A percentile compares a stretch with the other conserved stretches of the same genome.
Evolutionary conservation across 2,888 invertebrate species (phyloP).

Genomic region (Trichogramma dendrolimi): DNA sequence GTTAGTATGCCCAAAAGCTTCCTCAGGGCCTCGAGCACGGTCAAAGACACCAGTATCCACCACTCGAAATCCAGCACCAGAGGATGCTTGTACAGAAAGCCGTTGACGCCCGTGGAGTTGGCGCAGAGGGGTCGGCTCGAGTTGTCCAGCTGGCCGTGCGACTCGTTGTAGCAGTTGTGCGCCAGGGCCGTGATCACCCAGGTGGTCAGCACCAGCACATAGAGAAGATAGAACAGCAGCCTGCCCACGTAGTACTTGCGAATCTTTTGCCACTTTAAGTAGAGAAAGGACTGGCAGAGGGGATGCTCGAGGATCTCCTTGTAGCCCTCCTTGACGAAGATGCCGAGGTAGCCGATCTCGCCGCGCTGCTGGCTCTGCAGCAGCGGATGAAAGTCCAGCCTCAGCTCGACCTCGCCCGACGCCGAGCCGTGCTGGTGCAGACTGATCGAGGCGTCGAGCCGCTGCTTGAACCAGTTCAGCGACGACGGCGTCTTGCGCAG

Average conservation of each 20-base stretch:
- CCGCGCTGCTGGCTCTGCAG: constrained; percentile 78
- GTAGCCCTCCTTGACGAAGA: constrained; percentile 83
- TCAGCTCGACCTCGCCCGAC: constrained; percentile 75
- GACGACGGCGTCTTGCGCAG: constrained; percentile 83
- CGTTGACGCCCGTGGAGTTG: constrained; percentile 65
- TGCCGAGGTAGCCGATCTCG: constrained; percentile 81
- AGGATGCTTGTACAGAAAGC: constrained; percentile 71
- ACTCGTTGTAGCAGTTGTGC: constrained; percentile 74
- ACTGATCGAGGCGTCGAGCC: constrained; percentile 75
- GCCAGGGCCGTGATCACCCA: constrained; percentile 79
- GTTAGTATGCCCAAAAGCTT: constrained; percentile 79
- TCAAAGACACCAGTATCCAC: constrained; percentile 76
- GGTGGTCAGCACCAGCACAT: constrained; percentile 74
- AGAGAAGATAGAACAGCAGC: constrained; percentile 72
- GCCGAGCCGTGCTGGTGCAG: constrained; percentile 73
- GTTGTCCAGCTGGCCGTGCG: constrained; percentile 66
- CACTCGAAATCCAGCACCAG: constrained; percentile 77
- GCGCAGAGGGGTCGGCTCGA: constrained; percentile 60
- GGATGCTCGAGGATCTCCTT: constrained; percentile 84
- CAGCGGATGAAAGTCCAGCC: constrained; percentile 77
- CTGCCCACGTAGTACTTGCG: constrained; percentile 81
- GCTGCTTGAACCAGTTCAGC: constrained; percentile 75
- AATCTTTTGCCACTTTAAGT: constrained; percentile 87
- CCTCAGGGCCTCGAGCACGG: constrained; percentile 73
- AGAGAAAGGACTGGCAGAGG: constrained; percentile 79